phyloP scores from a whole-genome alignment of 2,797 vertebrate species.

The Sylvia borin region DNA sequence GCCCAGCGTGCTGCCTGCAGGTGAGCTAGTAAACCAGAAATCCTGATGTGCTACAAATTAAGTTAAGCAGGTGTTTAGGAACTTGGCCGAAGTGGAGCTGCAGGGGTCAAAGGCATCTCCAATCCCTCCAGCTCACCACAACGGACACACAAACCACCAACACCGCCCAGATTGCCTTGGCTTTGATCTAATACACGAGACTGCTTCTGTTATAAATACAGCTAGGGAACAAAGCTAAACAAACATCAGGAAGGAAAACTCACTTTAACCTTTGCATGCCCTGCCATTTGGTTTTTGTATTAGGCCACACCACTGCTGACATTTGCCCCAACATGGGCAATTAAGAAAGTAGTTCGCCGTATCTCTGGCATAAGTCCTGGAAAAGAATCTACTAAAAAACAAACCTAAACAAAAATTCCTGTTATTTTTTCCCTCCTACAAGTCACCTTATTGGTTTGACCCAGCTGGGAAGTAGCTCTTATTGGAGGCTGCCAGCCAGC shows the following conservation, averaged over 20 bases:
- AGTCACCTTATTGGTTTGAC: not conserved
- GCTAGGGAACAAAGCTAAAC: slow-evolving; percentile 21
- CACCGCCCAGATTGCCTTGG: not conserved
- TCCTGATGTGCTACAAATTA: not conserved
- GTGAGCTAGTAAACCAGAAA: not conserved
- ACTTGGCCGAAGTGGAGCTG: not conserved
- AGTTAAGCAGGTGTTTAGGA: not conserved
- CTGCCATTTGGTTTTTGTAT: not conserved
- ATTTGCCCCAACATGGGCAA: not conserved
- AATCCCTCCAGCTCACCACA: not conserved
- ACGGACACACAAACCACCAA: not conserved
- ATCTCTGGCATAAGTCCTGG: not conserved
- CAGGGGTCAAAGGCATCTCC: not conserved
- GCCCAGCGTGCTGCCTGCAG: not conserved
- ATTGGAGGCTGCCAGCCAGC: not conserved
- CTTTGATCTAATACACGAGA: not conserved
- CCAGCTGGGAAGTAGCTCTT: not conserved
- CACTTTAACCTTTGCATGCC: not conserved
- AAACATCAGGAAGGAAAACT: slow-evolving; percentile 39
- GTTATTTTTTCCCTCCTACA: not conserved
- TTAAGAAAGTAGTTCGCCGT: slow-evolving; percentile 7
- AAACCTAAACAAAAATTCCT: not conserved
- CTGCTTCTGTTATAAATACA: slow-evolving; percentile 20
- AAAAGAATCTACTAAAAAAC: not conserved
- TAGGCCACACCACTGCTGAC: not conserved